A percentile compares a stretch with the other conserved stretches of the same genome.
Conservation (phyloP, 2,113 vertebrate genomes). For the Elaphurus davidianus region DNA sequence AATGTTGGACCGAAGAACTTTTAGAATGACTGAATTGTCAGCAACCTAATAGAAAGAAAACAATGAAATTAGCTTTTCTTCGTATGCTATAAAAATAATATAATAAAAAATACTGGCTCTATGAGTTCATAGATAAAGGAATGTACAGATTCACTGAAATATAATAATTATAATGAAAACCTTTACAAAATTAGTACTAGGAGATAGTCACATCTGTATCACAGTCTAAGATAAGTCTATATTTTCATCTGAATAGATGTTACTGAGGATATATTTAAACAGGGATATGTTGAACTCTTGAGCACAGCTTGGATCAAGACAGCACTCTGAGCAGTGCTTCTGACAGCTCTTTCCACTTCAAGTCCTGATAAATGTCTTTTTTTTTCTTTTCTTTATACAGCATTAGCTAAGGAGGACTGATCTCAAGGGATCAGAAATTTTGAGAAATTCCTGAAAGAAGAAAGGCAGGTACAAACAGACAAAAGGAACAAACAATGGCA, state of each 20-base stretch:
- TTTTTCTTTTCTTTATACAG: not conserved
- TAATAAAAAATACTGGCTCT: not conserved
- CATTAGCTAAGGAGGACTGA: not conserved
- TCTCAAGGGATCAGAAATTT: not conserved
- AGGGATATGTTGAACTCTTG: not conserved
- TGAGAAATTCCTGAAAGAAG: not conserved
- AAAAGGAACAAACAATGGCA: not conserved
- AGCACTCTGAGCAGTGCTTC: not conserved
- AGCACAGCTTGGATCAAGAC: not conserved
- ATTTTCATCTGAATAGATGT: not conserved
- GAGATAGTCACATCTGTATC: not conserved
- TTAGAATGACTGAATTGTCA: slow-evolving; percentile 70
- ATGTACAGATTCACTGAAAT: not conserved
- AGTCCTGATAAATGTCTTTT: not conserved
- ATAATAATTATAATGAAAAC: not conserved
- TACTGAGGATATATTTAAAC: not conserved
- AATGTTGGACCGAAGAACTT: slow-evolving; percentile 89
- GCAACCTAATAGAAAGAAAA: slow-evolving; percentile 49
- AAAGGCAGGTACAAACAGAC: not conserved
- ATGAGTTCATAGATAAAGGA: not conserved
- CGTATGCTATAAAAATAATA: slow-evolving; percentile 22
- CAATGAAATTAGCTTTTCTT: slow-evolving; percentile 22
- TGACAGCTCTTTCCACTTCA: not conserved
- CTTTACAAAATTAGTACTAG: not conserved
- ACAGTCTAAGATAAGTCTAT: not conserved